phyloP scores from a whole-genome alignment of 1,140 invertebrate species.

The Procambarus clarkii region DNA sequence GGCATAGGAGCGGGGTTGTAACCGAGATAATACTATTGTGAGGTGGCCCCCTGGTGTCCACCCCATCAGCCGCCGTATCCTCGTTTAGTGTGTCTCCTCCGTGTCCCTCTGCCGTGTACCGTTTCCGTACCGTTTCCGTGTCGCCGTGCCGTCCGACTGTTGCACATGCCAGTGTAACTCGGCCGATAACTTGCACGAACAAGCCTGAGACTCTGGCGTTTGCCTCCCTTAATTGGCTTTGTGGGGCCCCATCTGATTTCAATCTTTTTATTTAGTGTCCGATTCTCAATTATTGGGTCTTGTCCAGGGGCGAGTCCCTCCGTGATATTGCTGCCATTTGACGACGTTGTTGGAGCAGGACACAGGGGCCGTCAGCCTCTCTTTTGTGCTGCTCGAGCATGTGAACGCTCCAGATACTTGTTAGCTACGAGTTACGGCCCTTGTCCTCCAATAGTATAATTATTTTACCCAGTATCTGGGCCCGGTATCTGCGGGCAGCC shows the following conservation, averaged over 20 bases:
- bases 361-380: background rate
- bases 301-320: background rate
- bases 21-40: no score
- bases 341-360: background rate
- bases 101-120: background rate
- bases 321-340: background rate
- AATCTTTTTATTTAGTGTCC: conserved; percentile 4
- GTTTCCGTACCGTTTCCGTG: background rate
- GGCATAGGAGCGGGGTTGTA: no score
- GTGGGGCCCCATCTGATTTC: background rate
- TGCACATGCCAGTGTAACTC: conserved; percentile 20
- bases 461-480: background rate
- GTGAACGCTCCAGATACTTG: background rate
- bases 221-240: conserved; percentile 20
- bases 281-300: background rate
- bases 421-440: background rate
- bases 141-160: background rate
- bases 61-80: background rate
- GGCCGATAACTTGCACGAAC: conserved; percentile 32
- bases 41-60: background rate
- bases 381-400: background rate
- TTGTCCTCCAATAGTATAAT: background rate
- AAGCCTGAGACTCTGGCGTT: background rate
- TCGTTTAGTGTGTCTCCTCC: background rate
- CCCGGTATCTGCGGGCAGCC: background rate